phyloP scores from a whole-genome alignment of 2,797 vertebrate genomes.

The Chelon auratus region DNA sequence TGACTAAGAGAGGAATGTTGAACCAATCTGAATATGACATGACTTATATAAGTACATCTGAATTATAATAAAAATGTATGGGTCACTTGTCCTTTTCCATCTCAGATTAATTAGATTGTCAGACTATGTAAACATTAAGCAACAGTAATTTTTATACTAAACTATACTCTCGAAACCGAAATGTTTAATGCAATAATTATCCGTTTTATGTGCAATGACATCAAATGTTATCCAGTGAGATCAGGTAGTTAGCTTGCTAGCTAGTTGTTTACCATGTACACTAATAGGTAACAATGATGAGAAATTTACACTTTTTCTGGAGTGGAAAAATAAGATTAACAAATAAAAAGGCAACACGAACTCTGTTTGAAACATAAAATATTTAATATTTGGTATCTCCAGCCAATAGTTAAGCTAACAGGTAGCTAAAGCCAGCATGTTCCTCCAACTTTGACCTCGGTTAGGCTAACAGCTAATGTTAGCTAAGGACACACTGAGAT shows the following conservation, averaged over 20 bases:
- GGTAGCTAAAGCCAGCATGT: slow-evolving; percentile 17
- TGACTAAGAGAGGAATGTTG: not conserved
- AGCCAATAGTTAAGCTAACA: not conserved
- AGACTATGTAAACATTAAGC: not conserved
- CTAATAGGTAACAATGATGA: not conserved
- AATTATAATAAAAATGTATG: not conserved
- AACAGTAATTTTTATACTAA: not conserved
- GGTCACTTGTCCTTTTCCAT: not conserved
- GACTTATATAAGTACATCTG: not conserved
- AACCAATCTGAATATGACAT: not conserved
- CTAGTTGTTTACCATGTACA: not conserved
- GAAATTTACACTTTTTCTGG: not conserved
- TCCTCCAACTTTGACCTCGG: slow-evolving; percentile 67
- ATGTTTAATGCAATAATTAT: not conserved
- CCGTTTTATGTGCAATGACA: not conserved
- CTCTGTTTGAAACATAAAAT: not conserved
- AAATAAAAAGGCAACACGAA: not conserved
- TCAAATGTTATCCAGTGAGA: not conserved
- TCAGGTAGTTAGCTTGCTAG: not conserved
- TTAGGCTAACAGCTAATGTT: slow-evolving; percentile 66
- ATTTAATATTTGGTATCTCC: rapidly evolving
- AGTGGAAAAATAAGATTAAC: no score
- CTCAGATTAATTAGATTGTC: not conserved
- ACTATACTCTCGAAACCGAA: no score
- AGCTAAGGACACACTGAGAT: slow-evolving; percentile 34